Conservation (phyloP, 2,797 vertebrate species). For the Myotis planiceps region DNA sequence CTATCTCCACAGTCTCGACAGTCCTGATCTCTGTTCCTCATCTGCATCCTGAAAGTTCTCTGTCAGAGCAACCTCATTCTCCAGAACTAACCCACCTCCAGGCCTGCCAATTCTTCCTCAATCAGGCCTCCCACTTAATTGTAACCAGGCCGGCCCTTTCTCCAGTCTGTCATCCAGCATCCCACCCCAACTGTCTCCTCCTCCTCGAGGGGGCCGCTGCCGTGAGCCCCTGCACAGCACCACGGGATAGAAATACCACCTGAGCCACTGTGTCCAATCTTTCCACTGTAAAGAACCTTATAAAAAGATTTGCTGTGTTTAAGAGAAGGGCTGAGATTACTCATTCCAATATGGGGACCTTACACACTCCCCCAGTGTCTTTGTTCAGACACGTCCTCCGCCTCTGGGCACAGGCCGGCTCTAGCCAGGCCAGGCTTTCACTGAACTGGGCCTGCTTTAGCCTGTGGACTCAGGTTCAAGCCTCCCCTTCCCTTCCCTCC, state of each 20-base stretch:
- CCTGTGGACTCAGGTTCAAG: not conserved
- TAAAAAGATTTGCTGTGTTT: not conserved
- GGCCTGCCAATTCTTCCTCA: not conserved
- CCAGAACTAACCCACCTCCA: accelerated
- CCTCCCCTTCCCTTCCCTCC: not conserved
- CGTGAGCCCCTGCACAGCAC: accelerated
- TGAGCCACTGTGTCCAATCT: not conserved
- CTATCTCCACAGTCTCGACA: not conserved
- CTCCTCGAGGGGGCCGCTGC: not conserved
- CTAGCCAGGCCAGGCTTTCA: not conserved
- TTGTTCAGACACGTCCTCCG: not conserved
- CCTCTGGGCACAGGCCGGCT: not conserved
- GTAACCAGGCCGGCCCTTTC: not conserved
- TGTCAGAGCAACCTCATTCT: not conserved
- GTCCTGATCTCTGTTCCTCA: not conserved
- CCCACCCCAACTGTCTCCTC: not conserved
- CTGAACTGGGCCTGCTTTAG: not conserved
- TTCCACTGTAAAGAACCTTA: not conserved
- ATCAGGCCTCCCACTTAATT: not conserved
- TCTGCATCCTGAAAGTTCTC: not conserved
- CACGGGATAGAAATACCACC: not conserved
- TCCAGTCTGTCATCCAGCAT: not conserved
- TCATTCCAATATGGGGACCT: not conserved
- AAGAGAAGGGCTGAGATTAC: not conserved
- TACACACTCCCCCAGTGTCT: not conserved